phyloP scores from a whole-genome alignment of 2,888 invertebrate species.

The Cheilosia urbana region DNA sequence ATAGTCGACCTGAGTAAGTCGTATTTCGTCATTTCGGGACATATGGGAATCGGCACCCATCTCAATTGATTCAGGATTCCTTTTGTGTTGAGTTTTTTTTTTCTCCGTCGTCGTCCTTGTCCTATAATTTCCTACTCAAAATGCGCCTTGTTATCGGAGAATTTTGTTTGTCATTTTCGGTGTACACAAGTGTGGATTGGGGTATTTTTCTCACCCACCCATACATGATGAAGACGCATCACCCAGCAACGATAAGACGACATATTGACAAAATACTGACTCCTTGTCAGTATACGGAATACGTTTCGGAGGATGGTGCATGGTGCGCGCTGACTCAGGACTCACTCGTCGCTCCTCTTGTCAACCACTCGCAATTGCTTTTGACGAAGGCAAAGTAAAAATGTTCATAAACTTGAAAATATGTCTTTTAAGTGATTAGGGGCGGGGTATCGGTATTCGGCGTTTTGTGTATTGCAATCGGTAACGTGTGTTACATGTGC shows the following conservation, averaged over 20 bases:
- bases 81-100: conserved; percentile 5
- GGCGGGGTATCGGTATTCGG: not conserved
- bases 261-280: no score
- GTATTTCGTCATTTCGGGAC: conserved; percentile 27
- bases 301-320: conserved; percentile 31
- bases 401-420: conserved; percentile 53
- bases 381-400: conserved; percentile 59
- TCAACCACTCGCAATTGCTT: conserved; percentile 55
- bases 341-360: not conserved
- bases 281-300: conserved; percentile 20
- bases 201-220: conserved; percentile 1
- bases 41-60: conserved; percentile 25
- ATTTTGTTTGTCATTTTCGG: conserved; percentile 31
- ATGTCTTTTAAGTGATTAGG: conserved; percentile 43
- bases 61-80: conserved; percentile 29
- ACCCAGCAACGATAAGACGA: not conserved
- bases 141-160: conserved; percentile 39
- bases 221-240: no score
- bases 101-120: conserved; percentile 13
- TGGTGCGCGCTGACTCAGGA: not conserved
- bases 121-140: conserved; percentile 33
- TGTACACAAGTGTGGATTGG: not conserved
- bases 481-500: not conserved
- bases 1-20: not conserved
- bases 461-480: not conserved